Base-by-base conservation (phyloP, 2,113 vertebrate species). In the Vanacampus margaritifer region DNA sequence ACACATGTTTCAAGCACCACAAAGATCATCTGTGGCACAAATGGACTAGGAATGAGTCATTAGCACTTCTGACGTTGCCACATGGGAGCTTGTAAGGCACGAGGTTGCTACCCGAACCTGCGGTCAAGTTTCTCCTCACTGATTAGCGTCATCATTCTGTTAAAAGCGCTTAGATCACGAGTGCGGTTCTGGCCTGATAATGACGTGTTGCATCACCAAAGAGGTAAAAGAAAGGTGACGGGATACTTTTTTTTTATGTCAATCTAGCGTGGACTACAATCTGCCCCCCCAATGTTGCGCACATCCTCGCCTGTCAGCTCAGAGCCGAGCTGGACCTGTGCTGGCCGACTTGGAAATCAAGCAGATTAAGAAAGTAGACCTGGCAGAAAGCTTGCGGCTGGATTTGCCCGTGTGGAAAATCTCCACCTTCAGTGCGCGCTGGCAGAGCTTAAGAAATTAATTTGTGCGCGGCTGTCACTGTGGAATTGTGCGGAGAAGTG, bases 341-440 rank as follows among this genome's bases (percentile, higher is more conserved):
- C 56, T 59, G 76, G 87, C 86, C 81, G 69, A 81, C 76, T 68
- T 77, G 88, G 83, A 84, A 85, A 82, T 71, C 57, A 67, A 69
- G 80, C 72, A 83, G 88, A 88, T 91, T 89, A 88, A 68, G 60
- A 37, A 65, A 78, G 67, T 0, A 16, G 68, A 67, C 76, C 78
- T 80, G 81, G 74, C 81, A 77, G 35, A 67, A 67, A 72, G 56
- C 76, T 77, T 64, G 59, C 68, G 5, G 45, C 60, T 45, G 69
- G 75, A 75, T 86, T 75, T 72, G 50, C 51, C 65, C 36, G 6
- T 14, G 65, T 54, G 70, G 65, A 39, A 51, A 75, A 36, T 68
- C 67, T 72, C 71, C 54, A 50, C 58, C 64, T 46, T 41, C 65
- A 54, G 39, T 10, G 26, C 58, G 54, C 54, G 64, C 32, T 23